Evolutionary conservation across 2,888 invertebrate genomes (phyloP).

Genomic region (Sphaeridia pumilis): DNA sequence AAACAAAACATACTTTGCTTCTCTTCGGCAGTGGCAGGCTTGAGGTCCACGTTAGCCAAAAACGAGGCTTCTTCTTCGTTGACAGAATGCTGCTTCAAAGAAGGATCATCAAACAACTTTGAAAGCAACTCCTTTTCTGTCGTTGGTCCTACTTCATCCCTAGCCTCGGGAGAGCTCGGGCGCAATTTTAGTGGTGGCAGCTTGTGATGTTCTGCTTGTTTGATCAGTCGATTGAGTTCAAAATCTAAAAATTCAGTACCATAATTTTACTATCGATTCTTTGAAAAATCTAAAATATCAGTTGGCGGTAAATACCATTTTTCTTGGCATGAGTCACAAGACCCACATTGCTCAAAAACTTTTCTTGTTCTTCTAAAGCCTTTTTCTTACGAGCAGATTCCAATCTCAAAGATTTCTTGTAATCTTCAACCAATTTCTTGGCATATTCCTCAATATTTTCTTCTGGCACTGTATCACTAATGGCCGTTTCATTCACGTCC

Average conservation of each 20-base stretch:
- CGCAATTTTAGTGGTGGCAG: constrained; percentile 27
- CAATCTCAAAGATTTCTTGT: constrained; percentile 17
- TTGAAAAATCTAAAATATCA: too few species aligned
- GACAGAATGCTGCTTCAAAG: constrained; percentile 15
- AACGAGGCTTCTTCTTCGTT: constrained; percentile 22
- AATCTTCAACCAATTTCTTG: constrained; percentile 23
- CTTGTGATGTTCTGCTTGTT: constrained; percentile 24
- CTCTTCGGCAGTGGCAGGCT: constrained; percentile 23
- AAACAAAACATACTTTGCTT: constrained; percentile 21
- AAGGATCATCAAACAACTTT: constrained; percentile 25
- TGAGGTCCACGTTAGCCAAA: constrained; percentile 27
- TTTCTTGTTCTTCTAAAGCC: constrained; percentile 17
- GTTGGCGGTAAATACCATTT: too few species aligned
- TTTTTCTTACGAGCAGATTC: constrained; percentile 14
- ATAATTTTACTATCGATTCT: neutral
- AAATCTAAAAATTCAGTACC: constrained; percentile 19
- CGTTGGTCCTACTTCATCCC: too few species aligned
- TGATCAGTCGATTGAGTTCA: constrained; percentile 27
- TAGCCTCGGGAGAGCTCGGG: constrained; percentile 14
- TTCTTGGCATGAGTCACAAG: constrained; percentile 25
- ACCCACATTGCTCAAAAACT: constrained; percentile 25
- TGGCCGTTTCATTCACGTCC: too few species aligned
- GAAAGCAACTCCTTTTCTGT: constrained; percentile 11
- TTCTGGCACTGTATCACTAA: too few species aligned
- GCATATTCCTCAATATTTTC: constrained; percentile 13